A percentile compares a stretch with the other conserved stretches of the same genome.
Conservation (phyloP, 30 jellyfish, hydroid and myxozoan species). For the Chrysaora quinquecirrha region DNA sequence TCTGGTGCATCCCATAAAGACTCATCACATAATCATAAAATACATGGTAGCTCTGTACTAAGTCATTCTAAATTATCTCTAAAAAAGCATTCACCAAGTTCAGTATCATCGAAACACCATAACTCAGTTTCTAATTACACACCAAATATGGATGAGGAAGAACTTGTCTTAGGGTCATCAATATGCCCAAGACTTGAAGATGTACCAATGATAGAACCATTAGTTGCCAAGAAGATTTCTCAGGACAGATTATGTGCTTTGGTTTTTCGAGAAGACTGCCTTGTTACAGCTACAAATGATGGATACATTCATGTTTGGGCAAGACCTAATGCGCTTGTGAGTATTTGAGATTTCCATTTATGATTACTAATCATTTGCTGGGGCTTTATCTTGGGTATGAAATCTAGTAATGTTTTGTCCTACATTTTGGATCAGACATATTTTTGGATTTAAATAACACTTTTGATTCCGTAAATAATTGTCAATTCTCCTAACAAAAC, state of each 20-base stretch:
- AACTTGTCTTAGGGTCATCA: constrained; percentile 62
- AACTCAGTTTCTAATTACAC: constrained; percentile 82
- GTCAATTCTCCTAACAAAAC: too few relatives aligned
- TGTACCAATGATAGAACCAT: constrained; percentile 81
- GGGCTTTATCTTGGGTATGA: too few relatives aligned
- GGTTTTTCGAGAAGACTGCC: constrained; percentile 91
- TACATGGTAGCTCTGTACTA: background rate
- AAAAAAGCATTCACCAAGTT: constrained; percentile 65
- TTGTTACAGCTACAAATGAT: constrained; percentile 84
- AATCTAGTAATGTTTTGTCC: too few relatives aligned
- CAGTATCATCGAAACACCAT: constrained; percentile 64
- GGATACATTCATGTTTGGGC: constrained; percentile 97
- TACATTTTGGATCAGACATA: too few relatives aligned
- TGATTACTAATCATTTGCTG: too few relatives aligned
- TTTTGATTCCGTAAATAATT: too few relatives aligned
- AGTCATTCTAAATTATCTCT: background rate
- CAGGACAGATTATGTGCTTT: constrained; percentile 87
- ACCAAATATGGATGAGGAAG: constrained; percentile 76
- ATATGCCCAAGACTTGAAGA: constrained; percentile 91
- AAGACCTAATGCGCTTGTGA: constrained; percentile 85
- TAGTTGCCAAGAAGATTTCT: constrained; percentile 89
- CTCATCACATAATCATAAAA: constrained; percentile 21
- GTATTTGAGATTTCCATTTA: too few relatives aligned
- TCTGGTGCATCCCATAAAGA: too few relatives aligned
- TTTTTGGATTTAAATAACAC: too few relatives aligned